Percentiles rank a stretch among this genome's conserved stretches.
Evolutionary conservation across 1,140 invertebrate species (phyloP).

Genomic region (Drosophila simulans): DNA sequence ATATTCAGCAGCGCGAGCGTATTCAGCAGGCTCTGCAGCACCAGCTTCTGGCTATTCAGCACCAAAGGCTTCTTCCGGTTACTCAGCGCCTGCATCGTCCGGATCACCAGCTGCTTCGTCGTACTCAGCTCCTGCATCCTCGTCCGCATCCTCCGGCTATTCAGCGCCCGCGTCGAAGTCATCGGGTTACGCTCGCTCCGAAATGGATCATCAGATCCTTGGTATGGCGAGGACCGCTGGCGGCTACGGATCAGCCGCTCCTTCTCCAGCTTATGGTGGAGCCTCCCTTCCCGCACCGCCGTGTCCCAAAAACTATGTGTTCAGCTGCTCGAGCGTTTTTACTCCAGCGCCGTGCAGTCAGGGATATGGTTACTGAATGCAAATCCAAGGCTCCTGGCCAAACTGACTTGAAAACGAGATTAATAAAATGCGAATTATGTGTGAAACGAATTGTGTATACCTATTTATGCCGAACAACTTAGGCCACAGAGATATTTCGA

Average conservation of each 20-base stretch:
- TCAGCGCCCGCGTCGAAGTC: conserved; percentile 42
- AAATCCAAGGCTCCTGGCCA: not conserved
- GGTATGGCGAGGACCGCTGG: conserved; percentile 22
- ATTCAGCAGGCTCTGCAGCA: not conserved
- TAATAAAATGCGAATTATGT: conserved; percentile 6
- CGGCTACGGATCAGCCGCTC: conserved; percentile 32
- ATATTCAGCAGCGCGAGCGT: conserved; percentile 2
- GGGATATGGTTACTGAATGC: conserved; percentile 33
- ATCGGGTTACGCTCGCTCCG: conserved; percentile 45
- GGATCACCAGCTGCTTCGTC: conserved; percentile 1
- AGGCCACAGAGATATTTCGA: too few relatives aligned
- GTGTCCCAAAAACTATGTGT: conserved; percentile 60
- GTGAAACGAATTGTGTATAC: too few relatives aligned
- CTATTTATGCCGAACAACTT: too few relatives aligned
- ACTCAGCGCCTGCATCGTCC: conserved; percentile 30
- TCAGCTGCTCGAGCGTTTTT: conserved; percentile 62
- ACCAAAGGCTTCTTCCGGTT: conserved; percentile 2
- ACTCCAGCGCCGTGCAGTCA: conserved; percentile 56
- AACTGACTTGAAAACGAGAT: not conserved
- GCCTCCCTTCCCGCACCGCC: conserved; percentile 48
- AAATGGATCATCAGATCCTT: conserved; percentile 34
- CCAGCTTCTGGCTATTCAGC: not conserved
- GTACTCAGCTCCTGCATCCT: conserved; percentile 20
- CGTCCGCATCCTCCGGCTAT: conserved; percentile 25
- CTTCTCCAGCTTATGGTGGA: conserved; percentile 32